These are phyloP conservation scores for Mobula hypostoma DNA, from an alignment of 2,113 vertebrate genomes.

Conservation along the genomic window DNA sequence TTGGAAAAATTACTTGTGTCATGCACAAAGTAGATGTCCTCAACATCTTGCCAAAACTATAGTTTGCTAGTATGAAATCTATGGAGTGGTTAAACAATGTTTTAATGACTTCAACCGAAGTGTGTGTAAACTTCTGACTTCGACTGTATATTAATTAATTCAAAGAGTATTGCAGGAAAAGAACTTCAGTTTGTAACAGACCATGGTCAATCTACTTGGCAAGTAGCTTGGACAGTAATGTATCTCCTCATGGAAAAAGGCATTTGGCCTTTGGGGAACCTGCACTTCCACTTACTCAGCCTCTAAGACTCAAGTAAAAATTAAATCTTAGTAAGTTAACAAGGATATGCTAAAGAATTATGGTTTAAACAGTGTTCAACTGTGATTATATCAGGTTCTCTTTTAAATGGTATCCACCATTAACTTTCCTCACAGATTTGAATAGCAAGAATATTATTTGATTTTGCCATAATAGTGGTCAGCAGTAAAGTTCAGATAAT, in stretches of 20 bases:
- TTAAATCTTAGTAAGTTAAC: neutral
- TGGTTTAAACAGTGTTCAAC: neutral
- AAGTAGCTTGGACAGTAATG: neutral
- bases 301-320: neutral
- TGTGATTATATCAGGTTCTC: neutral
- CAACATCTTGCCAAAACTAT: too few species aligned
- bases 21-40: too few species aligned
- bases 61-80: too few species aligned
- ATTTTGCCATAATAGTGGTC: neutral
- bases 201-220: neutral
- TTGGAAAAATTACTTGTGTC: too few species aligned
- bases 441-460: neutral
- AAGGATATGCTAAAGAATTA: neutral
- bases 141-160: too few species aligned
- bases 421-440: neutral
- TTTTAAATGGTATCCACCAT: neutral
- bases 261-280: neutral
- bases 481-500: neutral
- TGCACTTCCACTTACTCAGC: neutral
- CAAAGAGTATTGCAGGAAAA: neutral
- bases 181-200: neutral
- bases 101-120: too few species aligned
- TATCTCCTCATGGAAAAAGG: neutral
- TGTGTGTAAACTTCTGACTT: too few species aligned
- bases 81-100: too few species aligned